These are phyloP conservation scores for Metellina segmentata DNA, from an alignment of 2,888 invertebrate species.

Conservation along the genomic window DNA sequence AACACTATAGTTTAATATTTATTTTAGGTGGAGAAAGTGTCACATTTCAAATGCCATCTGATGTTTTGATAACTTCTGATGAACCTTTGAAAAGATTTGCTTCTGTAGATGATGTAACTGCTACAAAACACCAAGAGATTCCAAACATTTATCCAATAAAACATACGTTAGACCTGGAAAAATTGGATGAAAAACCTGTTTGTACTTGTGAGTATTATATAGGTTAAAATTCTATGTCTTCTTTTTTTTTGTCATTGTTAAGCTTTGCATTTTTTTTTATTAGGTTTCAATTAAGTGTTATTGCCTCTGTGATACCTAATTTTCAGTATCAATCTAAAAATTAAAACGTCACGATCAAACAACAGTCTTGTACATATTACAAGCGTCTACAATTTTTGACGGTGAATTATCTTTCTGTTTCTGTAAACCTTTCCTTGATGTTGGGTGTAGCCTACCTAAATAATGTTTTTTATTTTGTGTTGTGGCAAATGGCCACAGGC, in stretches of 20 bases:
- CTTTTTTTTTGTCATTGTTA: neutral
- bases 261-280: neutral
- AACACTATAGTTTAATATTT: neutral
- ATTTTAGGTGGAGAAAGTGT: constrained; percentile 79
- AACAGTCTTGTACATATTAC: too few species aligned
- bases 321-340: too few species aligned
- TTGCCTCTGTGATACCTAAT: neutral
- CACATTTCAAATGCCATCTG: constrained; percentile 86
- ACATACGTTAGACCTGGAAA: constrained; percentile 86
- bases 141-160: constrained; percentile 89
- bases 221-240: neutral
- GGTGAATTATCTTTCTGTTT: too few species aligned
- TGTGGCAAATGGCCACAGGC: too few species aligned
- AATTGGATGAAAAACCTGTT: constrained; percentile 80
- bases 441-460: too few species aligned
- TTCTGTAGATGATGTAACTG: constrained; percentile 81
- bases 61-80: constrained; percentile 86
- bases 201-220: neutral
- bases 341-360: too few species aligned
- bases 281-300: neutral
- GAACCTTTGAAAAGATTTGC: constrained; percentile 84
- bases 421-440: too few species aligned
- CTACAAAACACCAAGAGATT: constrained; percentile 83
- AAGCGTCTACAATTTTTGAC: too few species aligned
- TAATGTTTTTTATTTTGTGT: too few species aligned